Evolutionary conservation across 2,797 vertebrate species (phyloP).

Genomic region (Poecilia velifera): DNA sequence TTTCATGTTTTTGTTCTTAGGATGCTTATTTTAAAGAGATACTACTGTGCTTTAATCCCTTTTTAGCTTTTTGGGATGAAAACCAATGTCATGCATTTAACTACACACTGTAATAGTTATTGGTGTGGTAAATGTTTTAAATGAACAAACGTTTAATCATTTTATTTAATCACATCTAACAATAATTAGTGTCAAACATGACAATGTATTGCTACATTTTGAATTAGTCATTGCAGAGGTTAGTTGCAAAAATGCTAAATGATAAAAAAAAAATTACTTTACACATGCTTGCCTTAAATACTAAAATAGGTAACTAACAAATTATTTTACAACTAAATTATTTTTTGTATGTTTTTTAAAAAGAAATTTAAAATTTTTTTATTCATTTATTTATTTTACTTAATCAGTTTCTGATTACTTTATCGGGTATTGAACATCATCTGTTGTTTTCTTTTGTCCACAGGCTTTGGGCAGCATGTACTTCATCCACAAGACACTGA

Average conservation of each 20-base stretch:
- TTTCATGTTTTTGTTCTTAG: neutral
- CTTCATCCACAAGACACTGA: conserved; percentile 85
- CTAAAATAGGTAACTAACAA: neutral
- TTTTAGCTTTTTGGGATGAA: neutral
- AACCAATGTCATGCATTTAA: neutral
- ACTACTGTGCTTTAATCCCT: neutral
- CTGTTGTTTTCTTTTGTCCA: conserved; percentile 19
- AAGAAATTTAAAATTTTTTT: neutral
- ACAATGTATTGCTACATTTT: neutral
- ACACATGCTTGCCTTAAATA: neutral
- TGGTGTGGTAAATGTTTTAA: neutral
- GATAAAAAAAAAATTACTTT: neutral
- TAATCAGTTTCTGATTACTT: neutral
- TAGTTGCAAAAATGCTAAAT: neutral
- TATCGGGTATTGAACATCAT: neutral
- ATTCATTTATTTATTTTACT: neutral
- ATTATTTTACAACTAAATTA: neutral
- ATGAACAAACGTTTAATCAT: no score
- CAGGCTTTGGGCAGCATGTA: conserved; percentile 88
- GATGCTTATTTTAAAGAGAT: neutral
- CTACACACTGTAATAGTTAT: neutral
- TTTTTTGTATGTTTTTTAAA: neutral
- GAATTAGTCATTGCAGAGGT: neutral
- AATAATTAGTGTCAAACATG: neutral
- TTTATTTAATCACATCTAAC: no score